Evolutionary conservation across 2,888 invertebrate species (phyloP).

Genomic region (Lithophane leautieri): DNA sequence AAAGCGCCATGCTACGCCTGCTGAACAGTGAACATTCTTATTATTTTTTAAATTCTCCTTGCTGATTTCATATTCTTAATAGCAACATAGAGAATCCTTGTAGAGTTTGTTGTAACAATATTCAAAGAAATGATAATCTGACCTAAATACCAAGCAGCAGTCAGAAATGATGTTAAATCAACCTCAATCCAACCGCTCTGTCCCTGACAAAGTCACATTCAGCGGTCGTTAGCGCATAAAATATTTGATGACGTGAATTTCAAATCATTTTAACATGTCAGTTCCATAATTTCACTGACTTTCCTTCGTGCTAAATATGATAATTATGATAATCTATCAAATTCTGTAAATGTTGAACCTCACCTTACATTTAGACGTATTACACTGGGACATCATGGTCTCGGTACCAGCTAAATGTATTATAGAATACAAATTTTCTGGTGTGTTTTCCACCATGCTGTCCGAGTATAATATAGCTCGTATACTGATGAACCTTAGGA

Average conservation of each 20-base stretch:
- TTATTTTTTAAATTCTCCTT: not conserved
- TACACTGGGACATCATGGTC: no score
- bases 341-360: no score
- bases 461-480: no score
- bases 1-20: no score
- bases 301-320: not conserved
- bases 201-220: not conserved
- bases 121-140: not conserved
- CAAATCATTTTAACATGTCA: constrained; percentile 1
- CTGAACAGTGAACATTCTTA: not conserved
- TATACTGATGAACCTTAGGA: no score
- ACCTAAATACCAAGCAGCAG: not conserved
- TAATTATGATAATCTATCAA: no score
- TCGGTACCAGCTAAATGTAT: no score
- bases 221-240: not conserved
- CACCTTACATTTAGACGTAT: no score
- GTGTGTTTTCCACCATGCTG: no score
- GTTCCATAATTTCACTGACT: not conserved
- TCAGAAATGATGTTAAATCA: not conserved
- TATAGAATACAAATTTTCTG: no score
- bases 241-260: not conserved
- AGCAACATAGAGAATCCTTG: not conserved
- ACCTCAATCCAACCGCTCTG: not conserved
- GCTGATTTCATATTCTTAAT: not conserved
- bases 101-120: not conserved